phyloP scores from a whole-genome alignment of 2,888 invertebrate species.

The Tridacna crocea region DNA sequence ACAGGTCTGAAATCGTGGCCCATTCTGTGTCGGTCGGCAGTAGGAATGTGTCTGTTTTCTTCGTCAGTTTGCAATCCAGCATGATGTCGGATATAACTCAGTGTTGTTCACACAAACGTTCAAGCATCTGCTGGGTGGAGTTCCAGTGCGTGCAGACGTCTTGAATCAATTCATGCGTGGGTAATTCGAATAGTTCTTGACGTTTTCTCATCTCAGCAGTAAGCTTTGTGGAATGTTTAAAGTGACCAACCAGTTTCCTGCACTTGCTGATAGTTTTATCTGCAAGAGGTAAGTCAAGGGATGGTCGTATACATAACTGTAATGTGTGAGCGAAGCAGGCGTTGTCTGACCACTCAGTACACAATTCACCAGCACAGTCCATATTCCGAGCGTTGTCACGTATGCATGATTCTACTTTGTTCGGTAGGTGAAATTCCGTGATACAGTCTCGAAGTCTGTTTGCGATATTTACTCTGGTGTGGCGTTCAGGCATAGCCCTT shows the following conservation, averaged over 20 bases:
- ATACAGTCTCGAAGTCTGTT: conserved; percentile 26
- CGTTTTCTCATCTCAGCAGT: conserved; percentile 36
- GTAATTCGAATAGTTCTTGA: conserved; percentile 26
- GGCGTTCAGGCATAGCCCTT: conserved; percentile 9
- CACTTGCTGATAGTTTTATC: conserved; percentile 14
- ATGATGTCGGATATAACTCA: conserved; percentile 28
- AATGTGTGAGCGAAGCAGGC: conserved; percentile 37
- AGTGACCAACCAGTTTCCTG: conserved; percentile 40
- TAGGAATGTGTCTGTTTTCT: conserved; percentile 28
- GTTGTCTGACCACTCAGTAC: conserved; percentile 27
- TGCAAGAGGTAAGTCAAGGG: conserved; percentile 18
- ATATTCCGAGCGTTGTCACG: conserved; percentile 39
- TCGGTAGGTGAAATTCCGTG: conserved; percentile 26
- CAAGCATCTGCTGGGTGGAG: conserved; percentile 33
- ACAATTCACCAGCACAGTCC: conserved; percentile 1
- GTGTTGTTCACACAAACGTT: conserved; percentile 34
- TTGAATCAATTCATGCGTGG: conserved; percentile 33
- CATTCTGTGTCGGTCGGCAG: conserved; percentile 23
- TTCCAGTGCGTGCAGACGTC: conserved; percentile 35
- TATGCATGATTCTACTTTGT: conserved; percentile 16
- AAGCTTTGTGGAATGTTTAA: conserved; percentile 39
- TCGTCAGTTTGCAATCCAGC: conserved; percentile 26
- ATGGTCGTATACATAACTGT: conserved; percentile 37
- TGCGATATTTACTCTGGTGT: conserved; percentile 10
- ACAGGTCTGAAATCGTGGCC: conserved; percentile 14